A percentile compares a stretch with the other conserved stretches of the same genome.
Evolutionary conservation across 2,113 vertebrate genomes (phyloP).

Genomic region (Ammodytes dubius): DNA sequence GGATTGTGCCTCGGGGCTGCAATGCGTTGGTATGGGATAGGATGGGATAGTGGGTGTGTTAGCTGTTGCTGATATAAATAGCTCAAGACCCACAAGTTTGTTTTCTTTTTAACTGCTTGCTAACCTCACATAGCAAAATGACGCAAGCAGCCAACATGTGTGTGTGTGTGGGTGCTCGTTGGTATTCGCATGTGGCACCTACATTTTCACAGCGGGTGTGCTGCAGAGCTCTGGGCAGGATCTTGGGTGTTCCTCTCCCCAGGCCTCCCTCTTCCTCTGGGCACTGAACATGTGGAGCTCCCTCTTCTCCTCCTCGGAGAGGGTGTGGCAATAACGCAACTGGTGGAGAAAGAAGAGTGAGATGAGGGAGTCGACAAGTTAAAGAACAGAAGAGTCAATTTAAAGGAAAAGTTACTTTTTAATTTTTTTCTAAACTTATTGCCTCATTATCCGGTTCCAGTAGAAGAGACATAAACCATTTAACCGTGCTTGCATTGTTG

Average conservation of each 20-base stretch:
- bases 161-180: neutral
- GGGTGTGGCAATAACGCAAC: constrained; percentile 95
- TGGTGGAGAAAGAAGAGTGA: constrained; percentile 79
- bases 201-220: constrained; percentile 93
- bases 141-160: constrained; percentile 10
- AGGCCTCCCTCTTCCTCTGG: constrained; percentile 97
- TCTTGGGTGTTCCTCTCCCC: constrained; percentile 92
- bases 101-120: constrained; percentile 30
- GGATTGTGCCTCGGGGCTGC: constrained; percentile 40
- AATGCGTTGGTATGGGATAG: constrained; percentile 17
- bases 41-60: constrained; percentile 43
- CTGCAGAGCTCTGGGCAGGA: constrained; percentile 90
- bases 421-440: no score
- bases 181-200: constrained; percentile 52
- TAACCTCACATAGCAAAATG: constrained; percentile 36
- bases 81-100: constrained; percentile 47
- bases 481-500: no score
- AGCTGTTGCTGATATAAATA: constrained; percentile 60
- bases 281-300: constrained; percentile 95
- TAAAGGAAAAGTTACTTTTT: neutral
- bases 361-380: constrained; percentile 10
- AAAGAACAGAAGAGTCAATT: neutral
- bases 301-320: constrained; percentile 94
- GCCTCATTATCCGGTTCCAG: no score
- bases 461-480: no score